Conservation (phyloP, 2,113 vertebrate genomes). For the Chloropsis cyanopogon region DNA sequence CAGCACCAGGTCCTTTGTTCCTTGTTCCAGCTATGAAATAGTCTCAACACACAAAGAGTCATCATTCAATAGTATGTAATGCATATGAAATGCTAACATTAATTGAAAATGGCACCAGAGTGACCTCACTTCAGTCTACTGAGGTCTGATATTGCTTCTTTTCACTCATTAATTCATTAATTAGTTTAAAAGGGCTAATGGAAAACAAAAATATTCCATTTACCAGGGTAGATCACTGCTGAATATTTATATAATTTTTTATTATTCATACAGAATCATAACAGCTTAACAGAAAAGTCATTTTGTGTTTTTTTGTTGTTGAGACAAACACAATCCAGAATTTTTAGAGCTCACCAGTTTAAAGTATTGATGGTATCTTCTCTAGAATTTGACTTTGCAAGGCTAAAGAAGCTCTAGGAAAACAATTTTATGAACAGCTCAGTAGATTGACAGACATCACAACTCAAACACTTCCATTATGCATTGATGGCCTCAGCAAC, state of each 20-base stretch:
- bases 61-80: slow-evolving; percentile 30
- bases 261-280: slow-evolving; percentile 25
- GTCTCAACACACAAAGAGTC: slow-evolving; percentile 24
- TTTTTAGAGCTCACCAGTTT: background rate
- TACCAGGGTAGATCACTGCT: background rate
- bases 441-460: background rate
- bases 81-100: slow-evolving; percentile 41
- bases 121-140: slow-evolving; percentile 51
- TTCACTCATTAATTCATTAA: slow-evolving; percentile 64
- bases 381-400: background rate
- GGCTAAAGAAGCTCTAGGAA: background rate
- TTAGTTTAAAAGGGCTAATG: slow-evolving; percentile 64
- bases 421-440: background rate
- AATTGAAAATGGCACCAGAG: slow-evolving; percentile 44
- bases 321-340: background rate
- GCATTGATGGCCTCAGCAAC: background rate
- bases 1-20: background rate
- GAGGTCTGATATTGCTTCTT: slow-evolving; percentile 59
- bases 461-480: background rate
- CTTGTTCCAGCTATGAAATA: background rate
- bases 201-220: slow-evolving; percentile 70
- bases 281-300: slow-evolving; percentile 5
- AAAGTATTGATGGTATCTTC: background rate
- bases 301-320: background rate
- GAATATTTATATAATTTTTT: slow-evolving; percentile 63